Base-by-base conservation (phyloP, 37 sponge, comb jelly and placozoan species). In the Amphimedon queenslandica region DNA sequence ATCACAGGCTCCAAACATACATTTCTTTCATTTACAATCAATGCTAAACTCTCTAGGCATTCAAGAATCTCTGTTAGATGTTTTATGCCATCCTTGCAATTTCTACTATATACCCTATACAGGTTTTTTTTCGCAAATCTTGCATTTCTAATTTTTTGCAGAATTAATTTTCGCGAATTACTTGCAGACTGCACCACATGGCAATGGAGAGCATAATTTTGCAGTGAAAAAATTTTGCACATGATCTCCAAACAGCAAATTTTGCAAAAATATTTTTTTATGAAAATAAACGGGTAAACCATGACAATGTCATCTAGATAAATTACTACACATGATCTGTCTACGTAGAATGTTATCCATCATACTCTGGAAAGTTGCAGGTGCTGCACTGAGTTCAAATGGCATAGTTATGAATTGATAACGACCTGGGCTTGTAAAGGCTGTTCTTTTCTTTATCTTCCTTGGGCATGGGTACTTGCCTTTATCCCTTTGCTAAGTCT, bases 401-500 rank as follows among this genome's bases (percentile, higher is more conserved):
- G 83, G 89, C 79, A 88, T 81, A 33, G 77, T 73, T 34, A 37
- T 55, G 37, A 82, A 88, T 20, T 82, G 40, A 68, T 51, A 84
- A 0, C 77, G 72, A 0, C 90, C 90, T 0, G 84, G 90, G 0
- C 73, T 77, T 16, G 60, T 57, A 39, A 88, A 81, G 2, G 84
- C 80, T 34, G 74, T 83, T 36, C 78, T n/a, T 76, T 38, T 67
- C 61, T n/a, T 42, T 32, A 1, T 70, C 55, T 0, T 74, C 83
- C 10, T 55, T 43, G 23, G 67, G 42, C 65, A 88, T 3, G 3
- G 83, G 83, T 32, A 88, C 40, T 37, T 83, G 89, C 79, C 79
- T 78, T 25, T 90, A 90, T 16, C 90, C 90, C 32, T 70, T 84
- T 8, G 73, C 34, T 4, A 90, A 42, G 24, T 90, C 90, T 0